Base-by-base conservation (phyloP, 2,888 invertebrate species). In the Caenorhabditis drosophilae region DNA sequence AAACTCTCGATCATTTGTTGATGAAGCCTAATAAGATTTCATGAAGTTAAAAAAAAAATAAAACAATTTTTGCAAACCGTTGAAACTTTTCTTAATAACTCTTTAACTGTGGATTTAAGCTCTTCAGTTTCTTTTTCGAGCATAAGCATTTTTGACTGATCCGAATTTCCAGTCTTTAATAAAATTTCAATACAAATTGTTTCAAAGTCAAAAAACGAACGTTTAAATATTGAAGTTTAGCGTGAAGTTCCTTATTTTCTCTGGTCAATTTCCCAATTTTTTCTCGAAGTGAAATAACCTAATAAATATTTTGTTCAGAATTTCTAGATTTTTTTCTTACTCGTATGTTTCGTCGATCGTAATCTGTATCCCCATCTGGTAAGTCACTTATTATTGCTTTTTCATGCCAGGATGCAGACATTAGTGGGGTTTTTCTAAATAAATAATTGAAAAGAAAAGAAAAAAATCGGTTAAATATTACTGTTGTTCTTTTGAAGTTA, bases 371-470 rank as follows among this genome's bases (percentile, higher is more conserved):
- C 36, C 58, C 50, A 46, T 64, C 64, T 41, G 45, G 55, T 53
- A 59, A 48, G 15, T 56, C 59, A 48, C 56, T 60, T 38, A 59
- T 59, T 7, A 60, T 31, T 6, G 66, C 59, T 36, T 66, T 67
- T 34, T 69, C 70, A 47, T 73, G 70, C 73, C 73, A 73, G 4
- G 73, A 73, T 40, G 68, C 66, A 12, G 70, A 67, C 73, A 73
- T 73, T 22, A 55, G 22, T 20, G 52, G 59, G 27, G 58, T 55
- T 36, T 56, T 57, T 51, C 66, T 66, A 49, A 26, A 66, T 51
- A 23, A 26, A 44, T 4, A 9, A 42, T 11, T 42, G 7, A 20
- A n/a, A 23, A 4, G 26, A 4, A 4, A 15, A 12, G 11, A 44
- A 4, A 44, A 15, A 18, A 4, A 4, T 12, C 26, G 25, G 23